Conservation (phyloP, 35 echinoderm and acorn worm species). For the Nesometra sesokonis region DNA sequence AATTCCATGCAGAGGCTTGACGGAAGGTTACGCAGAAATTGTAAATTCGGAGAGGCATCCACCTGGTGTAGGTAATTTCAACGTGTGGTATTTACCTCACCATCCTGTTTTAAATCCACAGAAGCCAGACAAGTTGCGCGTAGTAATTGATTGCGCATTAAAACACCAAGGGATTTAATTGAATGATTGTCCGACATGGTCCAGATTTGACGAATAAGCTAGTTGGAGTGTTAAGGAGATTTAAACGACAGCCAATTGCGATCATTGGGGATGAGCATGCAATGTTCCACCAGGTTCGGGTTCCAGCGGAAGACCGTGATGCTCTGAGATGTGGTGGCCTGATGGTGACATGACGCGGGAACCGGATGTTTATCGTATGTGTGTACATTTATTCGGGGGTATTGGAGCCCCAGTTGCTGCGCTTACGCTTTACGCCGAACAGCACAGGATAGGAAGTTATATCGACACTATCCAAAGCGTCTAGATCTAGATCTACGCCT, state of each 20-base stretch:
- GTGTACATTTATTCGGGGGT: slow-evolving; percentile 25
- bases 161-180: no score
- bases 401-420: slow-evolving; percentile 28
- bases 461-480: not conserved
- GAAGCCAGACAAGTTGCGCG: no score
- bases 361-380: slow-evolving; percentile 9
- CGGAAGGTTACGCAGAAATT: no score
- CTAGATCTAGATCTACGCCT: no score
- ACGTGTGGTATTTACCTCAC: no score
- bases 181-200: slow-evolving; percentile 4
- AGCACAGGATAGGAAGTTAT: not conserved
- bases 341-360: not conserved
- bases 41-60: no score
- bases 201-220: slow-evolving; percentile 30
- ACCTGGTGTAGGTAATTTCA: no score
- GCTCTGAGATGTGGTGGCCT: slow-evolving; percentile 26
- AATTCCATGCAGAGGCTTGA: no score
- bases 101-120: no score
- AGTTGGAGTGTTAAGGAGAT: slow-evolving; percentile 14
- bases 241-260: not conserved
- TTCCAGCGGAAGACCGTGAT: slow-evolving; percentile 7
- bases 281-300: slow-evolving; percentile 46
- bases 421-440: slow-evolving; percentile 2
- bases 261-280: no score
- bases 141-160: no score